Base-by-base conservation (phyloP, 2,888 invertebrate species). In the Elmis aenea region DNA sequence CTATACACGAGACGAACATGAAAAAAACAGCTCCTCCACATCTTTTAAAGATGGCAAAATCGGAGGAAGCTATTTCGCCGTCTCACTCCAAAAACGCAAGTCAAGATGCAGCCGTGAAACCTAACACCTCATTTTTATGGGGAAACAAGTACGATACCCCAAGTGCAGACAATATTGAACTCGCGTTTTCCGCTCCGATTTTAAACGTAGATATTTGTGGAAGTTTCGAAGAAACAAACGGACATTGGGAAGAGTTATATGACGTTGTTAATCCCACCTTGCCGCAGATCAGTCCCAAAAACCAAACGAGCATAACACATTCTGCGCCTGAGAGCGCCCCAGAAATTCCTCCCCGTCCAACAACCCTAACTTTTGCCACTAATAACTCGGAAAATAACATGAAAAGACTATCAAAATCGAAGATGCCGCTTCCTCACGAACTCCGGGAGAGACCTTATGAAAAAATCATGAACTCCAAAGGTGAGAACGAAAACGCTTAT, bases 121-220 rank as follows among this genome's bases (percentile, higher is more conserved):
- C 81, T 2, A 82, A 82, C 54, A 73, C 72, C 46, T 82, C 83
- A 3, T 83, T 83, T 61, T 64, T 83, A 20, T 81, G 79, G 75
- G 72, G 77, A 36, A 61, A 71, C 40, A 76, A 63, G 38, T 59
- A 59, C 13, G 24, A 29, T 3, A 28, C 9, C 18, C 23, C 35
- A 23, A n/a, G 13, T 20, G 2, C n/a, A 3, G 14, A 26, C 8
- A 6, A 18, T 8, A 18, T 18, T 8, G 18, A 18, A 18, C 5
- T 18, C 8, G n/a, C n/a, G n/a, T n/a, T n/a, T n/a, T n/a, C n/a
- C n/a, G n/a, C n/a, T n/a, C n/a, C n/a, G n/a, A n/a, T n/a, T n/a
- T n/a, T n/a, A n/a, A n/a, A n/a, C n/a, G n/a, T n/a, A n/a, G n/a
- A n/a, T n/a, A n/a, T n/a, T n/a, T n/a, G n/a, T n/a, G n/a, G n/a